A percentile compares a stretch with the other conserved stretches of the same genome.
These are phyloP conservation scores for Acrocephalus arundinaceus DNA, from an alignment of 2,113 vertebrate genomes.

Conservation along the genomic window DNA sequence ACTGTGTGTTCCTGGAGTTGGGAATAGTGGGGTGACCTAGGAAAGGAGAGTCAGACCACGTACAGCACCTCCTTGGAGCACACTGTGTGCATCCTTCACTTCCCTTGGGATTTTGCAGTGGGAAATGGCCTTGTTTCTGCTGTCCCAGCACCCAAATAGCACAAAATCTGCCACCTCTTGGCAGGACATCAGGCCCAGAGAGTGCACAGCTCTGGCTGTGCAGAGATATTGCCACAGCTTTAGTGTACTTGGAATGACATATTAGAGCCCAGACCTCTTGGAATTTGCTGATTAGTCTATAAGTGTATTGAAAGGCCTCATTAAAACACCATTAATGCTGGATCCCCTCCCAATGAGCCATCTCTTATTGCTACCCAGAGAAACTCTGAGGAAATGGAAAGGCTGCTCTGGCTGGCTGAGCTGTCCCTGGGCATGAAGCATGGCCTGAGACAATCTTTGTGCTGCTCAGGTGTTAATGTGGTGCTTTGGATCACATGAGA, in stretches of 20 bases:
- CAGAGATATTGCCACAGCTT: not conserved
- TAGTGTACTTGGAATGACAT: conserved; percentile 16
- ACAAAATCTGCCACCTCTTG: not conserved
- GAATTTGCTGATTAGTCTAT: conserved; percentile 44
- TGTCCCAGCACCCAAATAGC: not conserved
- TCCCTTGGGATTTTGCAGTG: not conserved
- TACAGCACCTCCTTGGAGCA: not conserved
- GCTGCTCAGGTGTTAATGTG: not conserved
- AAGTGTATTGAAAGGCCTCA: conserved; percentile 33
- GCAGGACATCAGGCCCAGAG: not conserved
- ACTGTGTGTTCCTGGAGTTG: fast-evolving
- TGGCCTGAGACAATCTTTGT: not conserved
- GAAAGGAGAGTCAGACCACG: not conserved
- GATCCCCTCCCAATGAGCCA: conserved; percentile 49
- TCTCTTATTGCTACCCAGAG: conserved; percentile 62
- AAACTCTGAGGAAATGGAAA: conserved; percentile 39
- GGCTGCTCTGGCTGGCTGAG: not conserved
- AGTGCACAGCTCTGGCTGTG: not conserved
- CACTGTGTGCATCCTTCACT: not conserved
- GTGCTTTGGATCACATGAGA: not conserved
- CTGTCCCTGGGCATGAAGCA: not conserved
- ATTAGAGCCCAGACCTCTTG: not conserved
- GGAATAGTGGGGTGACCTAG: not conserved
- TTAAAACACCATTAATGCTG: conserved; percentile 45
- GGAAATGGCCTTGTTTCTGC: not conserved